A percentile compares a stretch with the other conserved stretches of the same genome.
Conservation (phyloP, 2,113 vertebrate genomes). For the Pao palembangensis region DNA sequence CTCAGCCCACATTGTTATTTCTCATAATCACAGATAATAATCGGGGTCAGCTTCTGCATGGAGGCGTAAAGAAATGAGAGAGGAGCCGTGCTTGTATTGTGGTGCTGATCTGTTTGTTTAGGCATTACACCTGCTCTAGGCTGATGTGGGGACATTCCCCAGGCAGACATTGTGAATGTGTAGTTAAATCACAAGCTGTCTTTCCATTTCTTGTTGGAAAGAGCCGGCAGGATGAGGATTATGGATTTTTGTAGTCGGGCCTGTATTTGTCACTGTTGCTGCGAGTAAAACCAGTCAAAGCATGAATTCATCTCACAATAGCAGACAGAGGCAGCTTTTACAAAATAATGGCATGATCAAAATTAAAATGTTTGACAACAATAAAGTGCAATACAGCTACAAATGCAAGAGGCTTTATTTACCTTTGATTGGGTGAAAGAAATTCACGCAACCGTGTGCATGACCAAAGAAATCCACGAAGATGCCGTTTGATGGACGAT, state of each 20-base stretch:
- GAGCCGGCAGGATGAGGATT: not conserved
- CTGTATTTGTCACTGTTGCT: constrained; percentile 8
- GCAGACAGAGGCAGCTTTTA: no score
- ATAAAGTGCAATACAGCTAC: not conserved
- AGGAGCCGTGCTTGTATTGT: constrained; percentile 35
- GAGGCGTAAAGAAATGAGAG: constrained; percentile 27
- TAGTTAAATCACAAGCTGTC: not conserved
- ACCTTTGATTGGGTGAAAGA: constrained; percentile 19
- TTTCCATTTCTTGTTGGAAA: not conserved
- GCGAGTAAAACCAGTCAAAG: not conserved
- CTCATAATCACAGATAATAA: constrained; percentile 3
- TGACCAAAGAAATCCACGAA: not conserved
- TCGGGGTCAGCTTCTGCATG: not conserved
- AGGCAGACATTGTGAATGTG: not conserved
- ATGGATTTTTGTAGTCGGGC: constrained; percentile 7
- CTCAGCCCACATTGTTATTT: not conserved
- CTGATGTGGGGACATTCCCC: constrained; percentile 9
- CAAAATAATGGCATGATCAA: no score
- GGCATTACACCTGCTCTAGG: constrained; percentile 17
- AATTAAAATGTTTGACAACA: not conserved
- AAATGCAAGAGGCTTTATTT: constrained; percentile 1
- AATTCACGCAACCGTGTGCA: not conserved
- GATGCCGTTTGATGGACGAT: constrained; percentile 19
- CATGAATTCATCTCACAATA: constrained; percentile 12
- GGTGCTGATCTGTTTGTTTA: constrained; percentile 16